Evolutionary conservation across 2,797 vertebrate species (phyloP).

Genomic region (Poecilia velifera): DNA sequence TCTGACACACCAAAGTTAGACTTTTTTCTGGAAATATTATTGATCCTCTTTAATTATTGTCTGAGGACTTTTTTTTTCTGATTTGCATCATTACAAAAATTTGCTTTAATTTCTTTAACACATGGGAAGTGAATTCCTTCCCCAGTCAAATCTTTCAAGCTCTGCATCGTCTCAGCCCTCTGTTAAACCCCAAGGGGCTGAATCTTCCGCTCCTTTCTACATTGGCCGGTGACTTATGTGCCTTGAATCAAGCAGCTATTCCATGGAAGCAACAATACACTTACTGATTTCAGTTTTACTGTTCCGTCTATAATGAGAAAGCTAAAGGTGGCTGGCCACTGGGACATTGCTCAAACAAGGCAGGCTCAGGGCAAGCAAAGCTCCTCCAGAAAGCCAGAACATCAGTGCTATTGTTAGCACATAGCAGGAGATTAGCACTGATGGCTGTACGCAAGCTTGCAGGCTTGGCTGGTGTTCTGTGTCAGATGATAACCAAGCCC

Average conservation of each 20-base stretch:
- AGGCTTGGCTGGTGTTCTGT: constrained; percentile 71
- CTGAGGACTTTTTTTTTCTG: constrained; percentile 1
- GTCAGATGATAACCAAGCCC: constrained; percentile 63
- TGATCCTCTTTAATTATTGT: background rate
- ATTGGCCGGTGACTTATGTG: constrained; percentile 50
- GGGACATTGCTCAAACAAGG: constrained; percentile 56
- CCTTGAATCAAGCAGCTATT: constrained; percentile 69
- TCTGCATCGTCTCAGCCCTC: constrained; percentile 16
- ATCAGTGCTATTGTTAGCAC: constrained; percentile 80
- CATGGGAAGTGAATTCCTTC: background rate
- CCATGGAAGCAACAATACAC: constrained; percentile 52
- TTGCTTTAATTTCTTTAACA: background rate
- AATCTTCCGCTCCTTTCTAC: constrained; percentile 39
- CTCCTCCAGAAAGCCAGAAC: constrained; percentile 66
- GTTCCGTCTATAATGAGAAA: constrained; percentile 54
- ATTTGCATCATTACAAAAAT: constrained; percentile 9
- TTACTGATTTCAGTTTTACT: constrained; percentile 66
- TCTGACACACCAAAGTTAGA: background rate
- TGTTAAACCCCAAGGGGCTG: constrained; percentile 21
- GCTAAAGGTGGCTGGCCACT: constrained; percentile 62
- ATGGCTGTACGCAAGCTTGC: constrained; percentile 65
- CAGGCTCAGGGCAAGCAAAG: constrained; percentile 49
- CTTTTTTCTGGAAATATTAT: background rate
- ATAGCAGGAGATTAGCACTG: constrained; percentile 74
- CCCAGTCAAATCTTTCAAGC: constrained; percentile 12